Conservation (phyloP, 2,888 invertebrate genomes). For the Elaeidobius kamerunicus region DNA sequence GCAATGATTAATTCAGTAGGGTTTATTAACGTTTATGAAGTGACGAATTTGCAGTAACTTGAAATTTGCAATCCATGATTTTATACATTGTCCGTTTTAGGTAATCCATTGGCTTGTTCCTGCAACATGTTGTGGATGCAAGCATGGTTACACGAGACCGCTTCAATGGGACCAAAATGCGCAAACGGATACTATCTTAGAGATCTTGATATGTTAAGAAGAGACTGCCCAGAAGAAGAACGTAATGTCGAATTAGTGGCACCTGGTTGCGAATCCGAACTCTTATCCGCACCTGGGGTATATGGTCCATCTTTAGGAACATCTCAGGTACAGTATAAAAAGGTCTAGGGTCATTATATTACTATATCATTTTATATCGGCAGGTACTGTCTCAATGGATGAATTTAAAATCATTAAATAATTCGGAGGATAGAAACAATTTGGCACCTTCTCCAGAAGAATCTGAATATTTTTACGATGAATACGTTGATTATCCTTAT, state of each 20-base stretch:
- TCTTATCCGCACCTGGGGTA: conserved; percentile 47
- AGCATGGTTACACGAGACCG: conserved; percentile 76
- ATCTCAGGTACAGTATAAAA: conserved; percentile 51
- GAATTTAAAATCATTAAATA: conserved; percentile 49
- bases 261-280: conserved; percentile 69
- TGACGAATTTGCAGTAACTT: too few species aligned
- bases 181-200: conserved; percentile 74
- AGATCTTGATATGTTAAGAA: conserved; percentile 66
- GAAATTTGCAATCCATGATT: too few species aligned
- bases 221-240: conserved; percentile 59
- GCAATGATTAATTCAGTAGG: too few species aligned
- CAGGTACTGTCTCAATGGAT: conserved; percentile 54
- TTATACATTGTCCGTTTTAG: conserved; percentile 54
- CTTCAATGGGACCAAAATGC: conserved; percentile 73
- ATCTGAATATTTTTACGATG: conserved; percentile 80
- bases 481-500: conserved; percentile 75
- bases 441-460: conserved; percentile 67
- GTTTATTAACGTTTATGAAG: too few species aligned
- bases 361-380: conserved; percentile 1
- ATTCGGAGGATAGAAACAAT: conserved; percentile 46
- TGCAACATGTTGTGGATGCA: conserved; percentile 82
- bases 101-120: conserved; percentile 79
- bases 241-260: conserved; percentile 55
- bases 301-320: conserved; percentile 60
- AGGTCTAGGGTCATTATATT: neutral